Evolutionary conservation across 1,140 invertebrate genomes (phyloP).

Genomic region (Mya arenaria): DNA sequence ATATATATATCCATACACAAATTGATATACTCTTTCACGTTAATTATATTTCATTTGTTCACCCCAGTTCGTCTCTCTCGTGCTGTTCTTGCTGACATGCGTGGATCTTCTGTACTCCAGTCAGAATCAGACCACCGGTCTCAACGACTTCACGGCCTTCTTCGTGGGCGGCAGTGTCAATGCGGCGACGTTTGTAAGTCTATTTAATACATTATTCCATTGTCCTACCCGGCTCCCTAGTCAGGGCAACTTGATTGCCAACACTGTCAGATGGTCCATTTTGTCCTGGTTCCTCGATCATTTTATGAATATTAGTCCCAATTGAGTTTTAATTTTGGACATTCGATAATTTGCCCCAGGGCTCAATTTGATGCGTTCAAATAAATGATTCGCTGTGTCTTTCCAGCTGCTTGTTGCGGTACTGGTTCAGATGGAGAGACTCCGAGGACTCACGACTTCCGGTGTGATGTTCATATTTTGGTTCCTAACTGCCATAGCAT

Average conservation of each 20-base stretch:
- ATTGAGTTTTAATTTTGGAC: too few relatives aligned
- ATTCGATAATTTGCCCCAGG: too few relatives aligned
- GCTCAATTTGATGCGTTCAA: too few relatives aligned
- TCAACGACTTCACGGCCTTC: slow-evolving; percentile 23
- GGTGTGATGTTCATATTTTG: slow-evolving; percentile 55
- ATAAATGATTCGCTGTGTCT: too few relatives aligned
- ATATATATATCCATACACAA: too few relatives aligned
- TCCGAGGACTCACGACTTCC: slow-evolving; percentile 45
- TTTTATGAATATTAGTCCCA: too few relatives aligned
- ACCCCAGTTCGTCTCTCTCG: slow-evolving; percentile 42
- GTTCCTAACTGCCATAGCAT: slow-evolving; percentile 10
- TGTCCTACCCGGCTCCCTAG: not conserved
- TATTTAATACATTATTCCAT: not conserved
- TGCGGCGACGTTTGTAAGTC: slow-evolving; percentile 49
- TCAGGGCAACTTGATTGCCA: too few relatives aligned
- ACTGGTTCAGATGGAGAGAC: slow-evolving; percentile 42
- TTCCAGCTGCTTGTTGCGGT: slow-evolving; percentile 42
- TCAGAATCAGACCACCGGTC: slow-evolving; percentile 4
- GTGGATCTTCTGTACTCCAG: slow-evolving; percentile 26
- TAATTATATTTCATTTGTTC: too few relatives aligned
- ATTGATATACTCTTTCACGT: too few relatives aligned
- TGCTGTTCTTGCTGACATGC: slow-evolving; percentile 21
- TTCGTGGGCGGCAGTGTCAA: slow-evolving; percentile 35
- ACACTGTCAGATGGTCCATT: too few relatives aligned
- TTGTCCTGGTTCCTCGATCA: too few relatives aligned